Evolutionary conservation across 2,113 vertebrate species (phyloP), one percentile per base, ranked within the genome.

Genomic region (Pteronura brasiliensis): DNA sequence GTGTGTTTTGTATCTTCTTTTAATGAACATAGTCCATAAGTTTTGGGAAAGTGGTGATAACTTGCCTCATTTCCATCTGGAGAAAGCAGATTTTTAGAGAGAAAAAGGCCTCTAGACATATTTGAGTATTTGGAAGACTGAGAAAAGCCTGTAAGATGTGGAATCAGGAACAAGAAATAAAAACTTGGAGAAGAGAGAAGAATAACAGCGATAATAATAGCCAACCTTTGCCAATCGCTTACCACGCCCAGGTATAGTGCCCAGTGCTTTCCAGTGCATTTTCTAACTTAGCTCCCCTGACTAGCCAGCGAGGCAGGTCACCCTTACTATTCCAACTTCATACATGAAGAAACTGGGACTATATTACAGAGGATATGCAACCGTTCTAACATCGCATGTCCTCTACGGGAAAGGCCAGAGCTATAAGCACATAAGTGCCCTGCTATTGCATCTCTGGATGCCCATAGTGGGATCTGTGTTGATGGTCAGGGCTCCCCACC

Each of bases 21-120:
- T 72, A 18, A 88, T 80, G 49, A 84, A 88, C 80, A 93, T n/a
- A 88, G 90, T 81, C 76, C 82, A 93, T 97, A 95, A 72, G 94
- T 98, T 97, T 97, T 31, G 71, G 63, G 80, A 93, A 96, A 95
- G 94, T 96, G 95, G 49, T 97, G 90, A 96, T 96, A 97, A 96
- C 90, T 95, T 97, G 74, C 94, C 59, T 96, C 57, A 90, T 94
- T 92, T 92, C 93, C 98, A 97, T 98, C 97, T 97, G 97, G 94
- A 96, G 81, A 90, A 97, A 95, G 77, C 95, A 98, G 92, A 96
- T 90, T 98, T 98, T 92, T 90, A 90, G 94, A 93, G 63, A 95
- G 72, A 90, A 90, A 97, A 88, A 94, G 71, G 67, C n/a, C 81
- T 95, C 36, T 88, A 65, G 91, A 88, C 90, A 96, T 96, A 94